Evolutionary conservation across 2,888 invertebrate species (phyloP).

Genomic region (Timema podura): DNA sequence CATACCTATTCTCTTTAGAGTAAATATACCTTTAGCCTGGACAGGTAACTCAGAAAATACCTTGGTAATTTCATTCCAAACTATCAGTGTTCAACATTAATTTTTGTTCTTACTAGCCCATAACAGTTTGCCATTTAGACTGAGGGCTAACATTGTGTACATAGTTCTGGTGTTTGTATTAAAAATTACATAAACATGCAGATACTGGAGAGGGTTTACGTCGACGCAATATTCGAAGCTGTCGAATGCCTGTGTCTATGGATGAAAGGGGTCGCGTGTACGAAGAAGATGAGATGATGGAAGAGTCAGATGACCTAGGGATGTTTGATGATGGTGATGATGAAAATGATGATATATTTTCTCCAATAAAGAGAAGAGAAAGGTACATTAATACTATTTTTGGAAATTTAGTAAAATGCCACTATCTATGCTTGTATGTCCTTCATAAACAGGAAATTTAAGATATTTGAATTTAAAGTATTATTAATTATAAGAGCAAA

Average conservation of each 20-base stretch:
- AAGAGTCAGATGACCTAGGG: slow-evolving; percentile 27
- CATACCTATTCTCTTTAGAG: too few species aligned
- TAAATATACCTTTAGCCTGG: too few species aligned
- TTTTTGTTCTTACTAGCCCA: not conserved
- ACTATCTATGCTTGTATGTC: too few species aligned
- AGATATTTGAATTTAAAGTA: too few species aligned
- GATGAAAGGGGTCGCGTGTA: slow-evolving; percentile 25
- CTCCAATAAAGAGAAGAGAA: slow-evolving; percentile 22
- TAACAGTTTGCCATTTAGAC: slow-evolving; percentile 8
- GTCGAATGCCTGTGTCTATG: slow-evolving; percentile 23
- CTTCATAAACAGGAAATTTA: too few species aligned
- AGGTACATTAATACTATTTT: slow-evolving; percentile 12
- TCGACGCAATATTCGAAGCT: slow-evolving; percentile 23
- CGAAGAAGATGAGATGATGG: slow-evolving; percentile 26
- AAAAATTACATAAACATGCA: not conserved
- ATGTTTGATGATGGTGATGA: slow-evolving; percentile 23
- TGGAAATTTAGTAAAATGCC: too few species aligned
- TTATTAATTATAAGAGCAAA: too few species aligned
- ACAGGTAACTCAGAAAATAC: too few species aligned
- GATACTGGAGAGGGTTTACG: slow-evolving; percentile 9
- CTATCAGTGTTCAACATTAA: not conserved
- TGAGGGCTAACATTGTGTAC: not conserved
- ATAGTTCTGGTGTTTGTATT: not conserved
- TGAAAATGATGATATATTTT: slow-evolving; percentile 26
- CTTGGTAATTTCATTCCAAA: too few species aligned